phyloP scores from a whole-genome alignment of 2,888 invertebrate genomes.

The Ferdinandea cuprea region DNA sequence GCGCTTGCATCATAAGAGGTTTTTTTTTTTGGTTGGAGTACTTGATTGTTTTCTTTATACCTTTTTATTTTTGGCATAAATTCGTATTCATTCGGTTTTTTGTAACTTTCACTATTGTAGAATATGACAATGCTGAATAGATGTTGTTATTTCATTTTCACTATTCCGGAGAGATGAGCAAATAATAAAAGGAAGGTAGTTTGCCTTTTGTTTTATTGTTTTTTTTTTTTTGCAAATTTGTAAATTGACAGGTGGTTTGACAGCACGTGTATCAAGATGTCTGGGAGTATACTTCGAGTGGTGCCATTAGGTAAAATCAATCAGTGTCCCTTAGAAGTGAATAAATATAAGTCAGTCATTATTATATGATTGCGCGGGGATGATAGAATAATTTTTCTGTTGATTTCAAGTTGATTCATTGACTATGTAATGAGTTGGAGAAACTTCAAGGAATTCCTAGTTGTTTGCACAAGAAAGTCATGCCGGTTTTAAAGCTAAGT shows the following conservation, averaged over 20 bases:
- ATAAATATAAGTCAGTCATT: slow-evolving; percentile 12
- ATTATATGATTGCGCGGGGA: too few species aligned
- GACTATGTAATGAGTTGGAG: slow-evolving; percentile 30
- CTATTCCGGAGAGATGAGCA: slow-evolving; percentile 16
- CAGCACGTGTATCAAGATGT: slow-evolving; percentile 1
- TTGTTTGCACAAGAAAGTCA: slow-evolving; percentile 24
- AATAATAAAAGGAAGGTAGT: slow-evolving; percentile 15
- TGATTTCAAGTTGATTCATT: slow-evolving; percentile 36
- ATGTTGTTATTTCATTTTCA: not conserved
- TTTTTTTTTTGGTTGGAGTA: not conserved
- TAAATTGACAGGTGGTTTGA: slow-evolving; percentile 23
- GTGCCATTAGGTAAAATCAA: slow-evolving; percentile 9
- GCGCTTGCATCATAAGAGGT: slow-evolving; percentile 31
- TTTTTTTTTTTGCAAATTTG: too few species aligned
- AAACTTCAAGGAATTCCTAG: slow-evolving; percentile 25
- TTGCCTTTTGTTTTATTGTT: too few species aligned
- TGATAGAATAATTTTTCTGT: slow-evolving; percentile 8
- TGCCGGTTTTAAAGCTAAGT: slow-evolving; percentile 1
- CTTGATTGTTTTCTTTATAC: not conserved
- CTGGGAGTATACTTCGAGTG: slow-evolving; percentile 11
- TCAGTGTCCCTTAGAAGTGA: slow-evolving; percentile 1
- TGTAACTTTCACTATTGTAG: slow-evolving; percentile 39
- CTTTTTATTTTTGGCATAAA: not conserved
- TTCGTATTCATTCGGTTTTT: not conserved
- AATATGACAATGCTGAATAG: slow-evolving; percentile 22